Evolutionary conservation across 2,888 invertebrate genomes (phyloP), one percentile per base, ranked within the genome.

Genomic region (Diaperis boleti): DNA sequence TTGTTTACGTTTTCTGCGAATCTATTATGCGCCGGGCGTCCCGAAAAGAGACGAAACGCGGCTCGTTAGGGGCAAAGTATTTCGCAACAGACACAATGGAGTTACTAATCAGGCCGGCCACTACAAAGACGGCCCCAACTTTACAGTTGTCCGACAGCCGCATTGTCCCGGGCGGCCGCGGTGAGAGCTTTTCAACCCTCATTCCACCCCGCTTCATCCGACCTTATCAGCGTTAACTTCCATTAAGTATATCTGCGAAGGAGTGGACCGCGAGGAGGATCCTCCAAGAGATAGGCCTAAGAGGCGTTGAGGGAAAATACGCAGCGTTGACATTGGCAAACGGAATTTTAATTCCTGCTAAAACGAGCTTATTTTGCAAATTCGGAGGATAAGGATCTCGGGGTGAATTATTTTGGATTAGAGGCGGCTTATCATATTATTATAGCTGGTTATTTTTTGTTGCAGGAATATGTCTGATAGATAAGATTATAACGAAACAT

Each of bases 91-190:
- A 50, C 62, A 62, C 62, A 62, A 62, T 62, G 18, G 62, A 57
- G 56, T 50, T 62, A 62, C 62, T 62, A 62, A 62, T 62, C 62
- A 62, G 52, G 44, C 45, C 29, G 44, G 57, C 62, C 62, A 62
- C 62, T 56, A 62, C 62, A 62, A 62, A 62, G 62, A 50, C 39
- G 26, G 6, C 11, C 44, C 26, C 18, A 56, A 61, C 61, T 61
- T 61, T 61, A 55, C 42, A 49, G 62, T 56, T 62, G 55, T 60
- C 60, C 59, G 50, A 49, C 59, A 29, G 59, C 59, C 62, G 62
- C 55, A 62, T 62, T 62, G 62, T 62, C 62, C 62, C 56, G 42
- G 14, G 49, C 39, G 54, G 61, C 41, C 31, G 56, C 22, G 47
- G 61, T 37, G 44, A 44, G 54, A 14, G 45, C 45, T 55, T 61